Base-by-base conservation (phyloP, 2,113 vertebrate species). In the Pangasianodon gigas region DNA sequence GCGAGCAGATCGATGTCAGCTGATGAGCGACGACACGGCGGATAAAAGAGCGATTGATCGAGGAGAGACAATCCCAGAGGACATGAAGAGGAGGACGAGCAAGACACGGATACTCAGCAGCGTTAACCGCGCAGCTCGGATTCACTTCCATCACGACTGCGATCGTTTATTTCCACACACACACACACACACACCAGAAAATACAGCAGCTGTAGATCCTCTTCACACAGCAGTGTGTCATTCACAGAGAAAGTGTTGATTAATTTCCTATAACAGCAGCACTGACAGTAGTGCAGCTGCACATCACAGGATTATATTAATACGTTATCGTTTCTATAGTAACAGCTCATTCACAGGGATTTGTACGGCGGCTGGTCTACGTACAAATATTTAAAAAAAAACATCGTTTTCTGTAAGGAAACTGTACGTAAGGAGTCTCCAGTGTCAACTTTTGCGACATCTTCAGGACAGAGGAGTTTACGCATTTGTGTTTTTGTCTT, bases 31-130 rank as follows among this genome's bases (percentile, higher is more conserved):
- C 37, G 51, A 89, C 46, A 75, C 37, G 41, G 32, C 6, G 29
- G 54, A 75, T 89, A 89, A 84, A 89, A 60, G 67, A 56, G 26
- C 26, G 26, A 89, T 75, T 74, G 88, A 84, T 75, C 16, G 37
- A 60, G 37, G 82, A 19, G 56, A 80, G 56, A 58, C 52, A 71
- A 60, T 58, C 65, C 67, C 37, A 9, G 13, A 44, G 52, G 87
- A 65, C 58, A 14, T 82, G 79, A 81, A 60, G 32, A 44, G 18
- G 82, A 58, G 82, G 54, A 84, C 19, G 21, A 56, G 56, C 4
- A 37, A 60, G 82, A 84, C 32, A 84, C 32, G 83, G 83, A 48
- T 48, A 85, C 41, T 85, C 6, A 54, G 52, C 18, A 3, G 7
- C n/a, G 18, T 83, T 56, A 54, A 37, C 52, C 18, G 19, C 2